phyloP scores from a whole-genome alignment of 2,888 invertebrate genomes.

The Odontocerum albicorne region DNA sequence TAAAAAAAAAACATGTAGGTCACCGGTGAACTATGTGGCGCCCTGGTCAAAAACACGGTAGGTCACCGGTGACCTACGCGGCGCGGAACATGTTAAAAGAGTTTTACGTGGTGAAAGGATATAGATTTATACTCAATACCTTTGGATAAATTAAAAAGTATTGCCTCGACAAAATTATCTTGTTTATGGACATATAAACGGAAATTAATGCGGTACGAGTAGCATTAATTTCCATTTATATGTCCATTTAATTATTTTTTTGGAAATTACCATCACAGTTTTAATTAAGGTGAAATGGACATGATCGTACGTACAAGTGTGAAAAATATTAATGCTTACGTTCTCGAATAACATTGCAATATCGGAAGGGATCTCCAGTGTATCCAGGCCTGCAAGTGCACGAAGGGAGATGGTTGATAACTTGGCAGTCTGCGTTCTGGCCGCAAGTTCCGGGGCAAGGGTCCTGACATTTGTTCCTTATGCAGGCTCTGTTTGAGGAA shows the following conservation, averaged over 20 bases:
- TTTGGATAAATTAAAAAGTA: neutral
- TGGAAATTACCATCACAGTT: too few relatives aligned
- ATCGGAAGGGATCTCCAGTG: slow-evolving; percentile 70
- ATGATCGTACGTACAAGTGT: too few relatives aligned
- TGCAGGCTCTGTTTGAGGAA: slow-evolving; percentile 69
- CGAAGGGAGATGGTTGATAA: slow-evolving; percentile 74
- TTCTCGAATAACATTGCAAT: slow-evolving; percentile 50
- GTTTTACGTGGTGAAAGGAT: too few relatives aligned
- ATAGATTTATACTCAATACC: too few relatives aligned
- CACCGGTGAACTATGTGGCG: too few relatives aligned
- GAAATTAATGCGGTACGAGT: neutral
- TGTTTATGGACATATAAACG: neutral
- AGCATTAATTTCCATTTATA: neutral
- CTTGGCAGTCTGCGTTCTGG: slow-evolving; percentile 70
- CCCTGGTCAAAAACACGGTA: too few relatives aligned
- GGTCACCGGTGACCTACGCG: too few relatives aligned
- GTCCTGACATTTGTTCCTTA: slow-evolving; percentile 74
- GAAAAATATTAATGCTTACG: slow-evolving; percentile 28
- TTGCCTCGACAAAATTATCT: neutral
- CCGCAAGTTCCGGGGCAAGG: slow-evolving; percentile 81
- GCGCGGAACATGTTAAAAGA: neutral
- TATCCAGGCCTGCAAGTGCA: slow-evolving; percentile 69
- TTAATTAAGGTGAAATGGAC: too few relatives aligned
- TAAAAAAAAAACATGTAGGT: too few relatives aligned
- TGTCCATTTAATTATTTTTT: too few relatives aligned